Conservation (phyloP, 2,888 invertebrate genomes). For the Hypena proboscidalis region DNA sequence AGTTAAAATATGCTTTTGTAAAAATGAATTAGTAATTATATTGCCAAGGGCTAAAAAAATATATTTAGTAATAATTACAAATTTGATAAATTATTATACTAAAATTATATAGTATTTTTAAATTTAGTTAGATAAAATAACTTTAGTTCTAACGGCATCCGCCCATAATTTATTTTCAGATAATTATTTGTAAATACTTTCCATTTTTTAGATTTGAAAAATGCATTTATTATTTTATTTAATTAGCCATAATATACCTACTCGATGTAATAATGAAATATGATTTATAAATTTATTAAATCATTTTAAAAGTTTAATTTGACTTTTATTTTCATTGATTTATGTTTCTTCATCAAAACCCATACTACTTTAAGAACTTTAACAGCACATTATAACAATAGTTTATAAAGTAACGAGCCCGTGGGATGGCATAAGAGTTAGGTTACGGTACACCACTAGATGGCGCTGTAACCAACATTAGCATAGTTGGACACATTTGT, state of each 20-base stretch:
- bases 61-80: slow-evolving; percentile 21
- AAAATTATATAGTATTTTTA: slow-evolving; percentile 17
- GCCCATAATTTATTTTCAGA: slow-evolving; percentile 56
- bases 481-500: neutral
- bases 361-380: too few relatives aligned
- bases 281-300: slow-evolving; percentile 51
- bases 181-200: slow-evolving; percentile 57
- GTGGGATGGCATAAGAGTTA: too few relatives aligned
- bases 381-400: too few relatives aligned
- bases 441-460: too few relatives aligned
- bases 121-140: slow-evolving; percentile 16
- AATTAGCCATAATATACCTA: slow-evolving; percentile 62
- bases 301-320: slow-evolving; percentile 33
- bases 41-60: slow-evolving; percentile 28
- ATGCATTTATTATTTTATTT: slow-evolving; percentile 73
- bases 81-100: slow-evolving; percentile 14
- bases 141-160: slow-evolving; percentile 36
- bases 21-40: slow-evolving; percentile 29
- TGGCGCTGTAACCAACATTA: slow-evolving; percentile 21
- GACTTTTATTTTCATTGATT: slow-evolving; percentile 13
- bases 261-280: slow-evolving; percentile 31
- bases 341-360: too few relatives aligned
- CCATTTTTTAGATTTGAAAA: slow-evolving; percentile 41
- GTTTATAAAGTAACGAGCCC: too few relatives aligned
- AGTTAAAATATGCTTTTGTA: slow-evolving; percentile 30